These are phyloP conservation scores for Criorhina ranunculi DNA, from an alignment of 2,888 invertebrate genomes.

Conservation along the genomic window DNA sequence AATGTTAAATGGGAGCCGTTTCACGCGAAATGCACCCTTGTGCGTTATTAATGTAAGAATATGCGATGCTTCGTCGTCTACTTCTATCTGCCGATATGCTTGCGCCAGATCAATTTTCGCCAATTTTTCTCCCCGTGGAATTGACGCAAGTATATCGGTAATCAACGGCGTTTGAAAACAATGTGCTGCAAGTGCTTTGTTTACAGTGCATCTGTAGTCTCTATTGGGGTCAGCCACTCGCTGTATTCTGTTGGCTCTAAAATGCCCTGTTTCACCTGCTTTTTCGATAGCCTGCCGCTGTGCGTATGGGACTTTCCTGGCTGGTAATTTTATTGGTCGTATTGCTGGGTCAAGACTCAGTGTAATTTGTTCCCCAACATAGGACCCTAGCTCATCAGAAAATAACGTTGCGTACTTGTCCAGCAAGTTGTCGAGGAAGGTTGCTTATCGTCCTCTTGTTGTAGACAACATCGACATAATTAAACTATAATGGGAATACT, in stretches of 20 bases:
- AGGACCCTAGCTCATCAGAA: neutral
- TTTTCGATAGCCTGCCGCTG: no score
- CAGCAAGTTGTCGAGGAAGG: no score
- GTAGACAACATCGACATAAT: neutral
- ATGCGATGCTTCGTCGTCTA: constrained; percentile 79
- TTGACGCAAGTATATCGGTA: no score
- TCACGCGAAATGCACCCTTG: constrained; percentile 18
- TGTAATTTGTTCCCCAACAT: neutral
- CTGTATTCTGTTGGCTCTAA: constrained; percentile 68
- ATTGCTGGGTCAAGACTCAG: neutral
- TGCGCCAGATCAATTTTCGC: constrained; percentile 81
- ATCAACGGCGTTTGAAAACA: constrained; percentile 64
- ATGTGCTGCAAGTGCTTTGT: constrained; percentile 77
- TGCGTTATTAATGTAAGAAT: constrained; percentile 76
- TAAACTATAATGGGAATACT: neutral
- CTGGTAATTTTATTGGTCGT: no score
- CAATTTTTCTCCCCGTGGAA: constrained; percentile 71
- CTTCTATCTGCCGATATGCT: constrained; percentile 80
- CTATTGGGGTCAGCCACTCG: constrained; percentile 40
- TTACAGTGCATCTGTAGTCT: constrained; percentile 79
- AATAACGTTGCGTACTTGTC: neutral
- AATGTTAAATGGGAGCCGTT: constrained; percentile 20
- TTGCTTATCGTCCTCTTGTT: no score
- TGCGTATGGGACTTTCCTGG: no score
- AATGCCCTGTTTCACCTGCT: constrained; percentile 72